phyloP scores from a whole-genome alignment of 2,797 vertebrate species.

The Aeoliscus strigatus region DNA sequence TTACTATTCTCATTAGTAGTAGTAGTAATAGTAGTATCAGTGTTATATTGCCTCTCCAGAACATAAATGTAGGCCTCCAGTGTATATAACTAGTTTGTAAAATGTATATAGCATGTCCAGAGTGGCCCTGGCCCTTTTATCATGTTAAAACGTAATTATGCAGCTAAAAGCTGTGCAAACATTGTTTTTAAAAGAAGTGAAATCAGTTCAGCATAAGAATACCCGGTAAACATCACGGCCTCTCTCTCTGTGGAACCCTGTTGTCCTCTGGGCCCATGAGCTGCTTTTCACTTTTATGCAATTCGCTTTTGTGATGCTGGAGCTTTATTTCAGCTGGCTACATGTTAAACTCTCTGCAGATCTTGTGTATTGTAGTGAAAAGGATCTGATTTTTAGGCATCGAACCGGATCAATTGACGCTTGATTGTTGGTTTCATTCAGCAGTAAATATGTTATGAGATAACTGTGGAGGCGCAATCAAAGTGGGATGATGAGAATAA shows the following conservation, averaged over 20 bases:
- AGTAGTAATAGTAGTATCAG: too few relatives aligned
- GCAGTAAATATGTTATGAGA: too few relatives aligned
- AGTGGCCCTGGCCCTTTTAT: slow-evolving; percentile 40
- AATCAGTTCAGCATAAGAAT: slow-evolving; percentile 63
- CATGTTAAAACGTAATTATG: slow-evolving; percentile 62
- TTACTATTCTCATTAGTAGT: too few relatives aligned
- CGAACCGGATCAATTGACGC: too few relatives aligned
- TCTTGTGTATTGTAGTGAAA: slow-evolving; percentile 10
- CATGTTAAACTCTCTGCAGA: slow-evolving; percentile 2
- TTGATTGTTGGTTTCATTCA: too few relatives aligned
- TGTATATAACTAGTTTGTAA: neutral
- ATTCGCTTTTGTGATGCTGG: slow-evolving; percentile 42
- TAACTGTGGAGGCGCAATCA: too few relatives aligned
- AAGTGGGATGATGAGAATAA: too few relatives aligned
- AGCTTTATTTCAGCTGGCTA: neutral
- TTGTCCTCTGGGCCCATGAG: slow-evolving; percentile 29
- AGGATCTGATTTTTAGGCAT: neutral
- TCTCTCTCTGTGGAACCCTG: slow-evolving; percentile 25
- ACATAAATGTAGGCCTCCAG: too few relatives aligned
- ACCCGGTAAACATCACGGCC: slow-evolving; percentile 52
- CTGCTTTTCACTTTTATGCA: slow-evolving; percentile 36
- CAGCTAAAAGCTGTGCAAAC: slow-evolving; percentile 67
- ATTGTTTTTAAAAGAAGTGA: slow-evolving; percentile 30
- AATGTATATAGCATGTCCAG: slow-evolving; percentile 27
- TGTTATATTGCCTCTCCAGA: too few relatives aligned